Base-by-base conservation (phyloP, 2,113 vertebrate species). In the Uria lomvia region DNA sequence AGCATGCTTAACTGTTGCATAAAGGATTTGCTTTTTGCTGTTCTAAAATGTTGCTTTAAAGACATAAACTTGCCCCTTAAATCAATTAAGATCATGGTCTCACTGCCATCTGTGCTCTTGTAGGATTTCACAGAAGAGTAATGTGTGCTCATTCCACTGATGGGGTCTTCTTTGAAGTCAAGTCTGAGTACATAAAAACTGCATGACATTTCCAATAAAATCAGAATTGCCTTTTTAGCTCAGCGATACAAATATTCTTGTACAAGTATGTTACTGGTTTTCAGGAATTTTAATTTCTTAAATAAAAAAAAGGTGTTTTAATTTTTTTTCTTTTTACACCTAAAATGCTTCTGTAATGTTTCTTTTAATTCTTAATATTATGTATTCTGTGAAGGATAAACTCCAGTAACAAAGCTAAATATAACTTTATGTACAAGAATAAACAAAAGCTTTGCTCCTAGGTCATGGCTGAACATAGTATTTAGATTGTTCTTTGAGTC, bases 21-120 rank as follows among this genome's bases (percentile, higher is more conserved):
- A 45, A 68, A 78, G 58, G 53, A 58, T 89, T 87, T 97, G 58
- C 50, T 85, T 95, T 95, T 94, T 85, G 40, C 86, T 74, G 43
- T 91, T 94, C 53, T 90, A 42, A 90, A 94, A 92, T 73, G 42
- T 52, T 34, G 30, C 58, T 88, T 82, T 83, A 86, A 86, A 96
- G 67, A 47, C 82, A 92, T 26, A 92, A 96, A 92, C 32, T 76
- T 82, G 71, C 56, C 77, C 45, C 74, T 94, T 92, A 94, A 89
- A 95, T 95, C 86, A 71, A 49, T 93, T 92, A 94, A 86, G 90
- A 93, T 86, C 80, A 76, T 87, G 86, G 86, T 95, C 66, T 95
- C 53, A 23, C 71, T 95, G 84, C 80, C 77, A 86, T 94, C 86
- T 95, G 80, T 91, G 73, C 95, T 88, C 90, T 67, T 94, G 79